phyloP scores from a whole-genome alignment of 2,888 invertebrate species.

The Cerastis leucographa region DNA sequence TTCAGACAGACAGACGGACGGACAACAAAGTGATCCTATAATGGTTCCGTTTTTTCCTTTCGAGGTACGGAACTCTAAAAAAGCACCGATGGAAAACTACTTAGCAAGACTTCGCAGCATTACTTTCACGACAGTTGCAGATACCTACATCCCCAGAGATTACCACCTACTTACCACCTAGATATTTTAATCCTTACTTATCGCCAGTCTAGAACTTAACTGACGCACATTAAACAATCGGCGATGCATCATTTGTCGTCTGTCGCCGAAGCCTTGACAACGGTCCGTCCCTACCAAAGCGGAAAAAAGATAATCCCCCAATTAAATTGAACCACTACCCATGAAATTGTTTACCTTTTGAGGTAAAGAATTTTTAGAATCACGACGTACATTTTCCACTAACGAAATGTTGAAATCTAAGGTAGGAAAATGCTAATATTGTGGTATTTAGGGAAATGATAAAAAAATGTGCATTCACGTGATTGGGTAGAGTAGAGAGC shows the following conservation, averaged over 20 bases:
- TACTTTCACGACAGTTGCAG: background rate
- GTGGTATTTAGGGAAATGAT: background rate
- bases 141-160: background rate
- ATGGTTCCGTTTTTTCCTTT: too few relatives aligned
- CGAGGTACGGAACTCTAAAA: too few relatives aligned
- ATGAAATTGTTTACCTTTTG: constrained; percentile 89
- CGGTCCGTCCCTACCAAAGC: constrained; percentile 80
- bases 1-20: too few relatives aligned
- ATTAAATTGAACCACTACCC: constrained; percentile 88
- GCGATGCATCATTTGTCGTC: constrained; percentile 86
- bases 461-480: constrained; percentile 3
- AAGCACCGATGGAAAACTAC: background rate
- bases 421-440: background rate
- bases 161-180: background rate
- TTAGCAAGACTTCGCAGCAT: background rate
- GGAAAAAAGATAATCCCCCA: constrained; percentile 87
- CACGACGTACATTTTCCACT: constrained; percentile 36
- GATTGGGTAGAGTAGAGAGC: too few relatives aligned
- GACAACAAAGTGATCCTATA: too few relatives aligned
- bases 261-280: constrained; percentile 84
- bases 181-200: constrained; percentile 56
- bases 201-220: constrained; percentile 63
- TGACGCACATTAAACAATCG: constrained; percentile 70
- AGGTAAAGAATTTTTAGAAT: constrained; percentile 77
- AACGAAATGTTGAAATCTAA: constrained; percentile 19